Conservation (phyloP, 2,797 vertebrate species). For the Microchirus variegatus region DNA sequence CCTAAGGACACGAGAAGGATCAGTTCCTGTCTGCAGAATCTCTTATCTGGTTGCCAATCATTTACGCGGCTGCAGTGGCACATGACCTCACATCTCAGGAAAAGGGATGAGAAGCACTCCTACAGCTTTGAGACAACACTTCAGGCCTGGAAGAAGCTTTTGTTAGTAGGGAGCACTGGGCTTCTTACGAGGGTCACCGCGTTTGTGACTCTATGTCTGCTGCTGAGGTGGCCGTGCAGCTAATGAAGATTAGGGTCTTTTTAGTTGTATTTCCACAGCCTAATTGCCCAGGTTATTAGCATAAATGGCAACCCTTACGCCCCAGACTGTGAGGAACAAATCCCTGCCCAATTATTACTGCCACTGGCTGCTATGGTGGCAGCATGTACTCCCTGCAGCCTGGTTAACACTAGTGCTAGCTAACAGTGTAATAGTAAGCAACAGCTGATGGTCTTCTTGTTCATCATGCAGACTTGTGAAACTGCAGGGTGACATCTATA, state of each 20-base stretch:
- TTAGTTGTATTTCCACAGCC: slow-evolving; percentile 66
- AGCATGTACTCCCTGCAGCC: slow-evolving; percentile 64
- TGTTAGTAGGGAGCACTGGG: slow-evolving; percentile 5
- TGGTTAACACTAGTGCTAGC: slow-evolving; percentile 56
- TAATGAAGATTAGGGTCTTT: slow-evolving; percentile 70
- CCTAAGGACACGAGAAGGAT: slow-evolving; percentile 61
- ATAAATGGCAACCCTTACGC: slow-evolving; percentile 75
- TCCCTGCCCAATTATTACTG: slow-evolving; percentile 83
- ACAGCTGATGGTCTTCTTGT: slow-evolving; percentile 34
- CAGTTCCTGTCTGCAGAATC: slow-evolving; percentile 31
- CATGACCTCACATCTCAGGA: slow-evolving; percentile 21
- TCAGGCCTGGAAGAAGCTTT: slow-evolving; percentile 24
- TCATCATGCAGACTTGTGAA: slow-evolving; percentile 21
- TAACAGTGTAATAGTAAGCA: slow-evolving; percentile 35
- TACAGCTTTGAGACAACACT: slow-evolving; percentile 30
- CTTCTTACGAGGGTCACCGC: slow-evolving; percentile 37
- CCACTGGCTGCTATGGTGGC: slow-evolving; percentile 51
- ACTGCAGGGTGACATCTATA: slow-evolving; percentile 4
- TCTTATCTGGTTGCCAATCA: slow-evolving; percentile 47
- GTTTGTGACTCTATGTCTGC: slow-evolving; percentile 31
- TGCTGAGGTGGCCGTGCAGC: slow-evolving; percentile 27
- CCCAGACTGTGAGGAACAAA: slow-evolving; percentile 69
- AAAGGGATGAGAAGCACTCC: slow-evolving; percentile 31
- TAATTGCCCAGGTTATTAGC: slow-evolving; percentile 81
- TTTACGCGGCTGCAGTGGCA: slow-evolving; percentile 42